Base-by-base conservation (phyloP, 1,140 invertebrate species). In the Tetranychus cinnabarinus region DNA sequence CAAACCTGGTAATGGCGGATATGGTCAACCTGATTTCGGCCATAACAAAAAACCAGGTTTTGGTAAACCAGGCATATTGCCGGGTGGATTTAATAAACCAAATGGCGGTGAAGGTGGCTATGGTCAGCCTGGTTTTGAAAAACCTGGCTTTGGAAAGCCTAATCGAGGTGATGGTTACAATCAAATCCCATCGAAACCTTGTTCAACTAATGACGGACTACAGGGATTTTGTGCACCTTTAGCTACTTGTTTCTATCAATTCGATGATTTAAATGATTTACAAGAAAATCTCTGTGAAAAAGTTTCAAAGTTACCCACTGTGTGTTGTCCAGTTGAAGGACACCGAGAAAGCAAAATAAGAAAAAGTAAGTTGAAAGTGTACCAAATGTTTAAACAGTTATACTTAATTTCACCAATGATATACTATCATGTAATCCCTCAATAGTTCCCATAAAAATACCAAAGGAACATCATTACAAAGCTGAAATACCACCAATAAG, bases 301-400 rank as follows among this genome's bases (percentile, higher is more conserved):
- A 15, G 35, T 33, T 2, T 33, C 23, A 39, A 60, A 54, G 23
- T 13, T 31, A 13, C 23, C 23, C 3, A 59, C 61, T 8, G 61
- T 64, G n/a, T 64, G 63, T 56, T 64, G 63, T 64, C 63, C 63
- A 36, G 8, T 45, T 15, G n/a, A 47, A 34, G 58, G 33, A 35
- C 3, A 45, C 45, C 15, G 56, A 34, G 36, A 45, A 58, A 6
- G 60, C 15, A 15, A 31, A 33, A 35, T 8, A 13, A 1, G n/a
- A 47, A 5, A 12, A 4, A 48, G 55, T 50, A 2, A 50, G 60
- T 61, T 42, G 31, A 8, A 42, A 6, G 39, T 6, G 39, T 42
- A 42, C 10, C 39, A 42, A 42, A 42, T 42, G 5, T 42, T 10
- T 42, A 42, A 42, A 5, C 5, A 42, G 0, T 10, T 6, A 42